Base-by-base conservation (phyloP, 92 coral and sea anemone genomes). In the Phenganax stokvisi region DNA sequence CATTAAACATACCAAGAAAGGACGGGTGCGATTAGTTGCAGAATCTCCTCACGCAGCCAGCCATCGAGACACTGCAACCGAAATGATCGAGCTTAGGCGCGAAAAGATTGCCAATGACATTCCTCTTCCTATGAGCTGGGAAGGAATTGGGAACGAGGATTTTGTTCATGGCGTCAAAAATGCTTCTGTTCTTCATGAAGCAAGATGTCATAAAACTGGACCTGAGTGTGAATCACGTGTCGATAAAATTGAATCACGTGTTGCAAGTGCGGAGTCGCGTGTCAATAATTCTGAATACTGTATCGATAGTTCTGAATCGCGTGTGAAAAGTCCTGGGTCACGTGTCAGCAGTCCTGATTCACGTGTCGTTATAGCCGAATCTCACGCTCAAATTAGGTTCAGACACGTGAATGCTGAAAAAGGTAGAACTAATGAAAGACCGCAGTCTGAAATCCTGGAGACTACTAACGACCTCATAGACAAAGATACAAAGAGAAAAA, bases 1-100 rank as follows among this genome's bases (percentile, higher is more conserved):
- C 75, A 84, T 96, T 57, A 90, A 96, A 54, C 85, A 86, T 57
- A 89, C 88, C 51, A 93, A 91, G 16, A 90, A 87, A 58, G 99
- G 99, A 75, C 81, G 75, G 30, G 91, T 92, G 51, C 51, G 77
- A 57, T 62, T 96, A 11, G 91, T 87, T 30, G 99, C 91, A 61
- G 85, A 83, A 76, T 91, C 97, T 54, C 81, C 67, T 61, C 15
- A 67, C 9, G 55, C 71, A 6, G 51, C 75, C 28, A 37, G 60
- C 55, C 54, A 54, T 10, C 3, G 63, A 17, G 57, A 51, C 11
- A 60, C 13, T 44, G 71, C 27, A 29, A 31, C 56, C 54, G 47
- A 68, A 44, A 20, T 16, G 10, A 11, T 25, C 10, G 73, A 68
- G 13, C 17, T 68, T 68, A 27, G 73, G 0, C 73, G 54, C 53